These are phyloP conservation scores for Nysson spinosus DNA, from an alignment of 2,888 invertebrate genomes.

Conservation along the genomic window DNA sequence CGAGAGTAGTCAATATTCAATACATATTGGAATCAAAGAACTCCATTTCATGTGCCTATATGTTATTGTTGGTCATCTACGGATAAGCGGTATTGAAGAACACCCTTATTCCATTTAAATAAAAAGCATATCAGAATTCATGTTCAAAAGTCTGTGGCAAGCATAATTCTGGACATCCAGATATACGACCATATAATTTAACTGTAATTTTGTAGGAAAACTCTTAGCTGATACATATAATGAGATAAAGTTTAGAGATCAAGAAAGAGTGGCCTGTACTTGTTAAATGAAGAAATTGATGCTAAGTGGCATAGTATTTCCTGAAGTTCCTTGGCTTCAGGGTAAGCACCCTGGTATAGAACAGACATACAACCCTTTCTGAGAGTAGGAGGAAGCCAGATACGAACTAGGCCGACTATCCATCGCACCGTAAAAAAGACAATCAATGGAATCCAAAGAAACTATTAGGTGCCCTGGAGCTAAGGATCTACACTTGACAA, in stretches of 20 bases:
- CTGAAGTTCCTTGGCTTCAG: conserved; percentile 66
- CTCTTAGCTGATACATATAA: background rate
- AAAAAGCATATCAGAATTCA: too few relatives aligned
- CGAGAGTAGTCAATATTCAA: background rate
- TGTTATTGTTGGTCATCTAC: too few relatives aligned
- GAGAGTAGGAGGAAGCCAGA: conserved; percentile 66
- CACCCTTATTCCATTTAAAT: too few relatives aligned
- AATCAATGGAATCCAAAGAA: conserved; percentile 57
- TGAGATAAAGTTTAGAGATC: background rate
- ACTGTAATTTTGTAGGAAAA: background rate
- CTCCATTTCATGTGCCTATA: background rate
- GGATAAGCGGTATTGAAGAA: too few relatives aligned
- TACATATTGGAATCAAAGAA: conserved; percentile 1
- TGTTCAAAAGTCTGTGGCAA: too few relatives aligned
- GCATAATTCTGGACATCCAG: too few relatives aligned
- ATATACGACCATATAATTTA: too few relatives aligned
- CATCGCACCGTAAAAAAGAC: conserved; percentile 12
- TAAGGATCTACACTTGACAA: conserved; percentile 32
- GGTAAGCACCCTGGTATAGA: conserved; percentile 32
- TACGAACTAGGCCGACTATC: conserved; percentile 66
- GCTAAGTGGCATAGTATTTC: conserved; percentile 53
- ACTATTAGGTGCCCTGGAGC: conserved; percentile 45
- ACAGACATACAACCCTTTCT: conserved; percentile 37
- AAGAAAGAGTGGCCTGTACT: background rate
- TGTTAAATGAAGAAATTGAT: conserved; percentile 30